Base-by-base conservation (phyloP, 2,888 invertebrate species). In the Acholoe squamosa region DNA sequence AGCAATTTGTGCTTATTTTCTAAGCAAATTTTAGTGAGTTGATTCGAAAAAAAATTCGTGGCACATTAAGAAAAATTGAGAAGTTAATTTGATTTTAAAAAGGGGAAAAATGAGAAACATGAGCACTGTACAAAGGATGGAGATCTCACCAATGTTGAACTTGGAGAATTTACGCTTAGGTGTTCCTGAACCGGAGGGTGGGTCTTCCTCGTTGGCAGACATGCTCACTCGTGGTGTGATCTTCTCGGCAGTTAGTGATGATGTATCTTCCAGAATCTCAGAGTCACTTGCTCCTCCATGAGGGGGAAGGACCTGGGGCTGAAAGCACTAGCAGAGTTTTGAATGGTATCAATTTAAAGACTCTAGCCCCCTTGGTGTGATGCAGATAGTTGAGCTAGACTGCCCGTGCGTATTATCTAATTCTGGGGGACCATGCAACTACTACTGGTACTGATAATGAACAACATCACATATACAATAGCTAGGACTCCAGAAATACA, bases 111-210 rank as follows among this genome's bases (percentile, higher is more conserved):
- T 61, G 28, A 19, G 88, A 43, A 77, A 67, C 43, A 16, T 52
- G 19, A 54, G 25, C 43, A 84, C 10, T 34, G 31, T 22, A 33
- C 43, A 43, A 43, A 43, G 43, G 43, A 43, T 0, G 84, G 43
- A 5, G n/a, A 7, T 52, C 90, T 88, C 31, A 93, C 93, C 92
- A 33, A 92, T 91, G 91, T 96, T 95, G 89, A 96, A 95, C 92
- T 96, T 96, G 92, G 96, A 96, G 91, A 96, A 96, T 91, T 96
- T 95, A 90, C 96, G 94, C 84, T 96, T 95, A 1, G 95, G 94
- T 28, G 95, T 94, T 91, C 92, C 94, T 76, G 94, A 93, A 16
- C 94, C 94, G 0, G 94, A 94, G 56, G 92, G 76, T 5, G 94
- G 94, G 51, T 94, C 93, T 84, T 95, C 95, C 80, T 95, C 95